Base-by-base conservation (phyloP, 2,888 invertebrate genomes). In the Shargacucullia verbasci region DNA sequence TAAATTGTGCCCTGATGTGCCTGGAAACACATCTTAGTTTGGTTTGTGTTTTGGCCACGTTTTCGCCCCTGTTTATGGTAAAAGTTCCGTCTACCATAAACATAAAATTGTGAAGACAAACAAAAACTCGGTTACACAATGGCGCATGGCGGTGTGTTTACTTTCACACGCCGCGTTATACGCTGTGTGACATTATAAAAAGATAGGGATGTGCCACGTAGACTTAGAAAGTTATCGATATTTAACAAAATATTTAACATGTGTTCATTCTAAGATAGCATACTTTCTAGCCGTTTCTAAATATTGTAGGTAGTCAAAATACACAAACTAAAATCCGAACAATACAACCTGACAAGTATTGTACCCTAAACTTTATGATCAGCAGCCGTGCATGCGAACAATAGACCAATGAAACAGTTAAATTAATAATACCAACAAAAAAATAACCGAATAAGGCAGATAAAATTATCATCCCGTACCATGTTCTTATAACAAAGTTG, bases 71-170 rank as follows among this genome's bases (percentile, higher is more conserved):
- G 52, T 58, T 53, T 71, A 71, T 49, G 27, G 31, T 8, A 11
- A 45, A 67, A 67, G 41, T 67, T 71, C 20, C 7, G 41, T 5
- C 34, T 37, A 35, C 39, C 35, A 56, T 44, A 46, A 60, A 54
- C 47, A 58, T 44, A 65, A 70, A 65, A 59, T 71, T 49, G 53
- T 34, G 33, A 56, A 60, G 41, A 75, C 31, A 59, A 59, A 71
- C 58, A 59, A 59, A 53, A 60, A 58, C 35, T 54, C 31, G 47
- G 46, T 57, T 47, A 54, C 46, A 54, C 53, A 55, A 53, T 46
- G 40, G 40, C 29, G 43, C 13, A 37, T 33, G 25, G 37, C 11
- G 20, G 47, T 38, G 38, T 56, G 37, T 76, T 73, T 65, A 44
- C 58, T 60, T 61, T 56, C 37, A 58, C 58, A 63, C 56, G 50